Evolutionary conservation across 1,140 invertebrate species (phyloP).

Genomic region (Neuroterus valhalla): DNA sequence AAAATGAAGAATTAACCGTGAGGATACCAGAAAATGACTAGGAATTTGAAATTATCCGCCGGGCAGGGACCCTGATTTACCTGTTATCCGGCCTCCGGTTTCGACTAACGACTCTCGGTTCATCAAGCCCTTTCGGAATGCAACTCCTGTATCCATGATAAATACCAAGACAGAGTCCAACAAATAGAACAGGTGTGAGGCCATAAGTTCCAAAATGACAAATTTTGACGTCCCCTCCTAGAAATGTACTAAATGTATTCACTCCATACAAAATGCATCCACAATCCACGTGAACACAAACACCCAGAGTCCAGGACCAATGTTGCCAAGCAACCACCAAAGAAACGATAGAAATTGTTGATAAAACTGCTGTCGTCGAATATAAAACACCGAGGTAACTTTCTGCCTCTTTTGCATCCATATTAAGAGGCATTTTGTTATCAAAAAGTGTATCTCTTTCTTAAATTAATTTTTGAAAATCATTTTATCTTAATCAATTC

Average conservation of each 20-base stretch:
- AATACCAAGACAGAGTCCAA: constrained; percentile 76
- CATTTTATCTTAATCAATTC: constrained; percentile 8
- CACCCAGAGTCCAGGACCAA: constrained; percentile 80
- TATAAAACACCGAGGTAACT: constrained; percentile 76
- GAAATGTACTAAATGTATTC: constrained; percentile 78
- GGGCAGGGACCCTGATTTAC: no score
- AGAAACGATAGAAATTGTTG: constrained; percentile 76
- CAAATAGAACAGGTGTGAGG: constrained; percentile 75
- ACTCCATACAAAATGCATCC: constrained; percentile 81
- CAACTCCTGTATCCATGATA: constrained; percentile 82
- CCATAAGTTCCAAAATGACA: constrained; percentile 80
- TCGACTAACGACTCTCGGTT: constrained; percentile 55
- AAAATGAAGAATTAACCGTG: no score
- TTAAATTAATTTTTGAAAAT: constrained; percentile 23
- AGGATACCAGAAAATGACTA: background rate
- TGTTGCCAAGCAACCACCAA: constrained; percentile 79
- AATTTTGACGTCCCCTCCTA: constrained; percentile 79
- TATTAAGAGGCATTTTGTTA: constrained; percentile 36
- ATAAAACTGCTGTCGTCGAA: constrained; percentile 70
- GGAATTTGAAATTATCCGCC: background rate
- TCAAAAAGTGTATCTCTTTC: background rate
- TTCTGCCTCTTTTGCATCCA: constrained; percentile 72
- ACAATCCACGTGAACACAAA: constrained; percentile 79
- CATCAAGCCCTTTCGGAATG: constrained; percentile 73
- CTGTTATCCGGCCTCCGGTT: constrained; percentile 45